Base-by-base conservation (phyloP, 2,797 vertebrate species). In the Centroberyx gerrardi region DNA sequence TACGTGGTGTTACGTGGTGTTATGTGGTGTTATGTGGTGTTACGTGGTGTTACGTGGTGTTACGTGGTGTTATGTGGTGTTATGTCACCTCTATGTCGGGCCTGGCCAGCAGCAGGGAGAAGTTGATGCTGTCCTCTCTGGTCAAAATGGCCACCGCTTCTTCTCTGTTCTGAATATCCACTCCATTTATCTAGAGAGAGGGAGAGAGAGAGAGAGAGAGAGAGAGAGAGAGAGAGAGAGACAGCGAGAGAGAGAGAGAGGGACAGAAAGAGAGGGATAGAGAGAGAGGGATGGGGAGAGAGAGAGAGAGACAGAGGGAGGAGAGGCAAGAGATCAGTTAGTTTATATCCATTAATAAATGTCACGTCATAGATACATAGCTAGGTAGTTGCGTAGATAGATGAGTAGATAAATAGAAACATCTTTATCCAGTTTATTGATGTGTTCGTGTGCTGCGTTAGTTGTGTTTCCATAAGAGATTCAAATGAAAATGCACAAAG, bases 121-220 rank as follows among this genome's bases (percentile, higher is more conserved):
- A 94, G 89, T 96, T 96, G 71, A 95, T 95, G 72, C 92, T 96
- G 80, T 97, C 95, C 67, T 96, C 95, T 79, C 94, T 90, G 64
- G 94, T 96, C 79, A 97, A 72, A 64, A 96, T 94, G 53, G 95
- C 96, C 52, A 97, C 96, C 0, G 96, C 96, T 22, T 97, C 96
- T 60, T 96, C 94, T 48, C 94, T 89, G 80, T 96, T 95, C 87
- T 96, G 95, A 9, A 97, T 94, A 1, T 97, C 95, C 83, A 96
- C 81, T 0, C 96, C 96, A 0, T 96, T 97, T 59, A 97, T 97
- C 96, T 97, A 75, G 1, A 72, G 1, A 55, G n/a, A 4, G 4
- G 1, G 44, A 48, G 0, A 12, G 51, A 13, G 1, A 0, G 28
- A 18, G 40, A 29, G 0, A 1, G 53, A 42, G 17, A 38, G 29